phyloP scores from a whole-genome alignment of 2,113 vertebrate species.

The Pteronura brasiliensis region DNA sequence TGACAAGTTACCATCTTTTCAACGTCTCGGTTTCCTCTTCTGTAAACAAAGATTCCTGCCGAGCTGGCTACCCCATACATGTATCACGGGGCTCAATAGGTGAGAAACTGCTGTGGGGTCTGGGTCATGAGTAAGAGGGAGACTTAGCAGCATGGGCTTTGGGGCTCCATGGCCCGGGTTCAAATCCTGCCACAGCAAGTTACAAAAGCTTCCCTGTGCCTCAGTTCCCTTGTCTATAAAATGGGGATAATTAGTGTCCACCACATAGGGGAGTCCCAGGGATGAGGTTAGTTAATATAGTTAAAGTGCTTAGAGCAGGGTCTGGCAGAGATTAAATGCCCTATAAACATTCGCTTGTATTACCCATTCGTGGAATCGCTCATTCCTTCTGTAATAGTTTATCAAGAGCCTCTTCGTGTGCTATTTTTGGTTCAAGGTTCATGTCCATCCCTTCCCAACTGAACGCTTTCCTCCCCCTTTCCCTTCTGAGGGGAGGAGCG shows the following conservation, averaged over 20 bases:
- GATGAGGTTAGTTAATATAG: neutral
- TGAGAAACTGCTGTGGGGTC: neutral
- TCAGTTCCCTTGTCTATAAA: neutral
- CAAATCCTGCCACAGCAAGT: neutral
- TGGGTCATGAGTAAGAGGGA: neutral
- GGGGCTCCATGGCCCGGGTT: neutral
- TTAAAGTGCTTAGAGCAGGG: neutral
- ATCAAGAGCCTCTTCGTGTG: neutral
- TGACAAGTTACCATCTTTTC: neutral
- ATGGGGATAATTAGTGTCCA: neutral
- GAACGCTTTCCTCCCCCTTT: neutral
- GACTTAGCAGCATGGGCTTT: neutral
- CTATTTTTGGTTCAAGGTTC: neutral
- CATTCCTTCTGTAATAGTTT: neutral
- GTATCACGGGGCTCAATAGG: neutral
- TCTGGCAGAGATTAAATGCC: neutral
- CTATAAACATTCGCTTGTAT: neutral
- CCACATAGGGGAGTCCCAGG: neutral
- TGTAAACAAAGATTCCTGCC: neutral
- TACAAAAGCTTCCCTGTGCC: neutral
- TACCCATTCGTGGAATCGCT: neutral
- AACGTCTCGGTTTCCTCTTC: neutral
- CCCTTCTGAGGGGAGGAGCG: neutral
- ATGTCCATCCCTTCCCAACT: neutral
- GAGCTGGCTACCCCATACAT: neutral